Evolutionary conservation across 2,113 vertebrate genomes (phyloP), one percentile per base, ranked within the genome.

Genomic region (Corythornis madagascariensis): DNA sequence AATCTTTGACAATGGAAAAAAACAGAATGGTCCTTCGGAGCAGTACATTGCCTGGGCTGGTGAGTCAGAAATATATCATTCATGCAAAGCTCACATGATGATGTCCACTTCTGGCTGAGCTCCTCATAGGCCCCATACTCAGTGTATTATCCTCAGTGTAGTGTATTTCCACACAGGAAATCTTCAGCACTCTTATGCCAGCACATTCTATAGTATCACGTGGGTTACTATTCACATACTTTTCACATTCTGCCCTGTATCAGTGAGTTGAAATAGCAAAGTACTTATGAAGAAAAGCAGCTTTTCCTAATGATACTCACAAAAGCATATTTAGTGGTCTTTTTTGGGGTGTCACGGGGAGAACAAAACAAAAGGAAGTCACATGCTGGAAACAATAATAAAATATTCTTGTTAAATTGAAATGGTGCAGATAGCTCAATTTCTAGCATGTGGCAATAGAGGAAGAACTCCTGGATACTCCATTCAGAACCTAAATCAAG

Each of bases 401-500:
- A 92, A 80, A 95, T 94, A 90, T 91, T 95, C 90, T 95, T n/a
- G 16, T 96, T 97, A 91, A 79, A 50, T 81, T 89, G 50, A 82
- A 78, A 84, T 78, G 61, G n/a, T 79, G 43, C 48, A 96, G 55
- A 73, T 1, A 2, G n/a, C 79, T 92, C 86, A 70, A 73, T 95
- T 96, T 89, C 91, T 59, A 88, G 81, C 52, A 56, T 88, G 82
- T 76, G 63, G 47, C 83, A 75, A 65, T 42, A 89, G 79, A 92
- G 83, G 80, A 96, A 95, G 89, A 81, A 93, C 93, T 97, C 73
- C 91, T 92, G 90, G 95, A 94, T 83, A 94, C 92, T 95, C 86
- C 48, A 76, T 95, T 95, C 91, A 95, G 93, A 96, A 97, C 81
- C 78, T 95, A 97, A 97, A 97, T 97, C 95, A 97, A 97, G 91